Evolutionary conservation across 1,140 invertebrate species (phyloP), one percentile per base, ranked within the genome.

Genomic region (Thalassaphorura encarpata): DNA sequence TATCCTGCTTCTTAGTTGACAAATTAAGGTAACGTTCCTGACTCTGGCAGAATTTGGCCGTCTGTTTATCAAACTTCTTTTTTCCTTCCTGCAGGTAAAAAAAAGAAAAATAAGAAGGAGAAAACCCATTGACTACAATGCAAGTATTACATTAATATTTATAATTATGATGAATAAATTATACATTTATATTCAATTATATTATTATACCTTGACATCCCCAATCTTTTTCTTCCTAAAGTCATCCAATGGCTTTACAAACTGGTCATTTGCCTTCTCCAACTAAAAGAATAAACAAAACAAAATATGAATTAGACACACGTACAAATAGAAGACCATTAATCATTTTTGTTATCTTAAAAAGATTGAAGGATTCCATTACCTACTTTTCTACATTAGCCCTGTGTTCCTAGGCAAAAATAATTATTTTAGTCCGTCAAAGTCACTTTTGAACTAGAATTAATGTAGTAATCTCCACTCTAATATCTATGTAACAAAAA

Each of bases 11-110:
- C 77, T 94, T 92, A 3, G 88, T 89, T 28, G 93, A 95, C 58
- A 97, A 77, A 73, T 91, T 93, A 18, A 97, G 77, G 69, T 95
- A 92, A 60, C 89, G 79, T 72, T 97, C 94, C 73, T 96, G 87
- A 64, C 86, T 89, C 73, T 90, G 84, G 72, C 90, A 97, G 75
- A 96, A 97, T 74, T 97, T 96, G 29, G 86, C 80, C 1, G 93
- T 97, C 72, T 96, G 91, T 69, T 97, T 97, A 69, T 97, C 92
- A 74, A 97, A 97, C 70, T 92, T 92, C 73, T 97, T 97, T 71
- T 95, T 95, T 49, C 89, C 89, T 64, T 94, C 89, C 81, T 88
- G 70, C 18, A 72, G 43, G 42, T 6, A 53, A 52, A 56, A 2
- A 36, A 11, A 36, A n/a, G 11, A 36, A 11, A n/a, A 11, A 36